phyloP scores from a whole-genome alignment of 2,888 invertebrate species.

The Campoletis raptor region DNA sequence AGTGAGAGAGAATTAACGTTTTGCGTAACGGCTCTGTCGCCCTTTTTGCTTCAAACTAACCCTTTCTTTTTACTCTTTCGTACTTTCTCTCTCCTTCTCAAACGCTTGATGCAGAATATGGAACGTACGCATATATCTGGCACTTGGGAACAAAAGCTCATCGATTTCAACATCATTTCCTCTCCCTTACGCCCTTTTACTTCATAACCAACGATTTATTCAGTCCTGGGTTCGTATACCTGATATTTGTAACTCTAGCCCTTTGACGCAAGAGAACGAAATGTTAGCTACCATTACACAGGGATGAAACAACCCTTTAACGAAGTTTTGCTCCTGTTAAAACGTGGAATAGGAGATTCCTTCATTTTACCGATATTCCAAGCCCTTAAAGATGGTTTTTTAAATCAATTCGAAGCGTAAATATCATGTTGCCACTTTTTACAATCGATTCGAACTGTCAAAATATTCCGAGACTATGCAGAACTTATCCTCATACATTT shows the following conservation, averaged over 20 bases:
- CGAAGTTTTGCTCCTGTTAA: constrained; percentile 41
- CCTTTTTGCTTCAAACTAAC: constrained; percentile 51
- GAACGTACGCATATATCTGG: neutral
- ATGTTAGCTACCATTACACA: constrained; percentile 21
- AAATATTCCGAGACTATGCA: neutral
- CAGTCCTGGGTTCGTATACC: constrained; percentile 71
- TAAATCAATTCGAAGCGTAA: neutral
- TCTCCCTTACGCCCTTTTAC: constrained; percentile 22
- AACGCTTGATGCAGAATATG: neutral
- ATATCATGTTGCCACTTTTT: neutral
- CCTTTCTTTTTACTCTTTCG: constrained; percentile 59
- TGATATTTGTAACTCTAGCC: constrained; percentile 80
- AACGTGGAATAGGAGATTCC: constrained; percentile 28
- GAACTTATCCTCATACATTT: neutral
- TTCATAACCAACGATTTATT: constrained; percentile 5
- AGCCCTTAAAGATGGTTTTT: constrained; percentile 7
- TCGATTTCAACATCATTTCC: neutral
- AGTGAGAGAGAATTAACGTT: constrained; percentile 68
- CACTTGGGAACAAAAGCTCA: neutral
- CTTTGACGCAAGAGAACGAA: constrained; percentile 61
- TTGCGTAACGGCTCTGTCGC: constrained; percentile 80
- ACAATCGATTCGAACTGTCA: neutral
- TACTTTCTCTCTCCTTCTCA: constrained; percentile 34
- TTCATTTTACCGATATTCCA: constrained; percentile 27
- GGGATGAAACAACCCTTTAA: constrained; percentile 65